Evolutionary conservation across 2,113 vertebrate genomes (phyloP), one percentile per base, ranked within the genome.

Genomic region (Trochalopteron elliotii): DNA sequence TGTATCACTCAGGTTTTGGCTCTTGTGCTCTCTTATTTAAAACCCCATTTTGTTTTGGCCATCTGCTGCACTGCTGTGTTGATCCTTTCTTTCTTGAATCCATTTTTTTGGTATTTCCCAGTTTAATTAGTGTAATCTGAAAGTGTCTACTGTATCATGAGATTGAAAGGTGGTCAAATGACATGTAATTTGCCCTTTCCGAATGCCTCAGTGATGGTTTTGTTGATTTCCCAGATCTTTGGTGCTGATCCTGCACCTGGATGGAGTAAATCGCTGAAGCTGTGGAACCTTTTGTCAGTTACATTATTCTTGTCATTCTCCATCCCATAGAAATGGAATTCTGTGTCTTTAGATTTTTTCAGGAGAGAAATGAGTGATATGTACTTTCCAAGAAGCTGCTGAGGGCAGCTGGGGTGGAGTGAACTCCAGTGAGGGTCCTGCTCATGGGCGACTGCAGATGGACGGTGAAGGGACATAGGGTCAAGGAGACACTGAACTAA

Each of bases 391-490:
- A 5, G 1, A 7, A 23, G 44, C 20, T 72, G n/a, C 49, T 50
- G 53, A 69, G 50, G 67, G 45, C 61, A 65, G 22, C 24, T 53
- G 56, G 57, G 7, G 7, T 71, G 31, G 8, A 52, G 27, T 49
- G 53, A 91, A 22, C 53, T 85, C 40, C 18, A 52, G 21, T 0
- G 3, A 68, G 27, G 11, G 5, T 79, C 28, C 12, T 75, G 17
- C 42, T 68, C 1, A 0, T 17, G 59, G n/a, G 13, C 2, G 5
- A 6, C 37, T 60, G 5, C 7, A 13, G 59, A 30, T 14, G 35
- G 42, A 55, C 15, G 12, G 11, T 37, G 25, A 47, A 63, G 55
- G 55, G 61, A 49, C 3, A 3, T 3, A 10, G 4, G 15, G 11
- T 11, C 13, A 37, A 18, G 21, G 44, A 70, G 39, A 37, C 7